Conservation (phyloP, 2,113 vertebrate species). For the Elaphurus davidianus region DNA sequence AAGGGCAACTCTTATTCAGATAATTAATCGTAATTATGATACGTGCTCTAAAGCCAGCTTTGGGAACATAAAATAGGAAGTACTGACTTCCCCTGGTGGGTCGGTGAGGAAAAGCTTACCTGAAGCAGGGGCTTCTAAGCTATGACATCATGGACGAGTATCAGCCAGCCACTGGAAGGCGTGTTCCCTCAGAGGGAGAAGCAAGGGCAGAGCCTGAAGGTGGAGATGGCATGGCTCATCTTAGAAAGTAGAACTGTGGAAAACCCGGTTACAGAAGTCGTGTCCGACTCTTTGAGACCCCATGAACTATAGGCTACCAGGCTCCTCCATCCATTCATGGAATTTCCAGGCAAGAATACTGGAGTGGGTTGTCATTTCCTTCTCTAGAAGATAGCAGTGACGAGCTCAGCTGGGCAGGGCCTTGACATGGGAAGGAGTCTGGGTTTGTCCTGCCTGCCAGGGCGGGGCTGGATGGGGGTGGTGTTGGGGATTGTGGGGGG, state of each 20-base stretch:
- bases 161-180: not conserved
- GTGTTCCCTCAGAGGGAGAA: not conserved
- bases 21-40: not conserved
- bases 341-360: not conserved
- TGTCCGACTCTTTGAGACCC: rapidly evolving
- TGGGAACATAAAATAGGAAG: not conserved
- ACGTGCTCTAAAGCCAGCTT: not conserved
- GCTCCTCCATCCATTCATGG: not conserved
- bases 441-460: not conserved
- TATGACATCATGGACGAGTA: not conserved
- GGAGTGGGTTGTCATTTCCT: not conserved
- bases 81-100: not conserved
- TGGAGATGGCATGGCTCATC: rapidly evolving
- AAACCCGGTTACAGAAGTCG: not conserved
- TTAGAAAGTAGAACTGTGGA: not conserved
- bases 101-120: not conserved
- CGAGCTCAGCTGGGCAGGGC: not conserved
- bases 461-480: rapidly evolving
- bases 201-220: not conserved
- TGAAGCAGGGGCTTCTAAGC: not conserved
- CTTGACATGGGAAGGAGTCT: not conserved
- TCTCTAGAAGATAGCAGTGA: not conserved
- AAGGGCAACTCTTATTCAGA: not conserved
- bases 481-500: not conserved
- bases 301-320: not conserved